phyloP scores from a whole-genome alignment of 2,113 vertebrate species.

The Thomomys bottae region DNA sequence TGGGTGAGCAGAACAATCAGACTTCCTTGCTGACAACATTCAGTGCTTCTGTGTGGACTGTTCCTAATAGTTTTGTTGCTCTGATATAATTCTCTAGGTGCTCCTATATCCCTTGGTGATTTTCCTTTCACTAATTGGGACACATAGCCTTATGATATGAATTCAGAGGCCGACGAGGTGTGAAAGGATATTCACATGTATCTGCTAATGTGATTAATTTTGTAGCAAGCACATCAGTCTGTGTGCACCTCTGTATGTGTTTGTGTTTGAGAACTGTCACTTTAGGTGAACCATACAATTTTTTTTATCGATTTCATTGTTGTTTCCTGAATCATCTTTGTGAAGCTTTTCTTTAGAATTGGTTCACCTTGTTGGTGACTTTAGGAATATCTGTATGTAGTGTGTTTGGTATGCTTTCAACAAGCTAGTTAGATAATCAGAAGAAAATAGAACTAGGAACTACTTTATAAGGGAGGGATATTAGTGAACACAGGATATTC shows the following conservation, averaged over 20 bases:
- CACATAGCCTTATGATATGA: conserved; percentile 66
- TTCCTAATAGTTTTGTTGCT: conserved; percentile 74
- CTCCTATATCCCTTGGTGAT: conserved; percentile 54
- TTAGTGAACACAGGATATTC: neutral
- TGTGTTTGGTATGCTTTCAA: neutral
- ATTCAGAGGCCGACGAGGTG: conserved; percentile 67
- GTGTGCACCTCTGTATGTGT: neutral
- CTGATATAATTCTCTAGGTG: conserved; percentile 67
- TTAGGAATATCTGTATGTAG: neutral
- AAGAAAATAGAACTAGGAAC: neutral
- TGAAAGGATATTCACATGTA: conserved; percentile 58
- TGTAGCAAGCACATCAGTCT: conserved; percentile 14
- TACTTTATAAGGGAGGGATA: no score
- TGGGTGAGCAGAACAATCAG: conserved; percentile 60
- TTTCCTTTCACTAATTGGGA: conserved; percentile 73
- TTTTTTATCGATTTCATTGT: neutral
- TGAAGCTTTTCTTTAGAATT: neutral
- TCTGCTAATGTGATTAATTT: conserved; percentile 59
- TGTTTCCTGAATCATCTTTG: neutral
- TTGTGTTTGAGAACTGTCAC: neutral
- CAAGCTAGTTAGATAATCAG: neutral
- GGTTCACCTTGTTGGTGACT: neutral
- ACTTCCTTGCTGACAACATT: conserved; percentile 65
- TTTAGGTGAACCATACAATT: neutral
- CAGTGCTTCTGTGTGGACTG: conserved; percentile 53